These are phyloP conservation scores for Tupaia chinensis DNA, from an alignment of 2,113 vertebrate genomes.

Conservation along the genomic window DNA sequence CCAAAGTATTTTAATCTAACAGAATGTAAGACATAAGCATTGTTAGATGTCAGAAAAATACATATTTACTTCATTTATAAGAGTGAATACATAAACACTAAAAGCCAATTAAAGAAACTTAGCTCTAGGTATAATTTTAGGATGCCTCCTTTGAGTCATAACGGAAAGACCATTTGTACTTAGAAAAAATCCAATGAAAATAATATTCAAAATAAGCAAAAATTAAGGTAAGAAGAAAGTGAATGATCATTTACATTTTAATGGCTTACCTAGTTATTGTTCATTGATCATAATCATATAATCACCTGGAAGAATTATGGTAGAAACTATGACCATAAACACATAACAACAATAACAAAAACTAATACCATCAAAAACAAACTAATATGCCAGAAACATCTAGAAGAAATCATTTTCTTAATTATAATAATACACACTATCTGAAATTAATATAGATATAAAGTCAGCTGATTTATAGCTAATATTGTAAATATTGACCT, in stretches of 20 bases:
- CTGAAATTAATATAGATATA: background rate
- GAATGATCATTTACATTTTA: background rate
- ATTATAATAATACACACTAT: background rate
- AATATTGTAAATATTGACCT: background rate
- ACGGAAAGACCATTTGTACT: background rate
- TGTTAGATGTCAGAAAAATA: constrained; percentile 14
- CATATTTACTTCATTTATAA: background rate
- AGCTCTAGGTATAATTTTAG: background rate
- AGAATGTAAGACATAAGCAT: background rate
- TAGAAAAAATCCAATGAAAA: background rate
- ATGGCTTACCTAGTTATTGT: background rate
- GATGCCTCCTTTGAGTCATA: background rate
- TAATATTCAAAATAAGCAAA: background rate
- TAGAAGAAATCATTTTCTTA: background rate
- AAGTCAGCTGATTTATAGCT: background rate
- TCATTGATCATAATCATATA: background rate
- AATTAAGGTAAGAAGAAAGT: background rate
- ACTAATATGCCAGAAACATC: background rate
- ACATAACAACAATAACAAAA: background rate
- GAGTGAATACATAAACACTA: background rate
- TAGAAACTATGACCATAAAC: background rate
- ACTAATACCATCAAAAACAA: background rate
- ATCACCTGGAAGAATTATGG: background rate
- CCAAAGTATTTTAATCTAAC: background rate
- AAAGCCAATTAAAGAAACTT: background rate